A percentile compares a stretch with the other conserved stretches of the same genome.
Evolutionary conservation across 2,113 vertebrate species (phyloP).

Genomic region (Mastomys coucha): DNA sequence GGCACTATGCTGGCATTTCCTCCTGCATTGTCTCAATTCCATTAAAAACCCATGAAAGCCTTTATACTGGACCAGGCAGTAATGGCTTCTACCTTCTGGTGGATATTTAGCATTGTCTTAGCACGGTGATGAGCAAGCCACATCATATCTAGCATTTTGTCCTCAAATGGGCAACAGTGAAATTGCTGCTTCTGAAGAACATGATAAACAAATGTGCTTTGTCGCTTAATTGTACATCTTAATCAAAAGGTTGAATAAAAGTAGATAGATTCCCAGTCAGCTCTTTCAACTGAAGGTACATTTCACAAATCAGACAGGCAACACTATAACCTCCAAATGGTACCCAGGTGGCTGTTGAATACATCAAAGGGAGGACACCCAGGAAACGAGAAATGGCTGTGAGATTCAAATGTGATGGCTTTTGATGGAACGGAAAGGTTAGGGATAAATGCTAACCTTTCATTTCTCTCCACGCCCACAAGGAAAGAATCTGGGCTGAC

Average conservation of each 20-base stretch:
- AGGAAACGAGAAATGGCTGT: constrained; percentile 12
- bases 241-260: constrained; percentile 54
- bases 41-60: constrained; percentile 30
- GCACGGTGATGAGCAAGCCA: neutral
- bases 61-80: constrained; percentile 31
- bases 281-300: constrained; percentile 42
- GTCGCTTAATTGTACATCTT: constrained; percentile 58
- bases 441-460: constrained; percentile 40
- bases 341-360: constrained; percentile 52
- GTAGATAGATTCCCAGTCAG: constrained; percentile 37
- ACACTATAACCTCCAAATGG: constrained; percentile 26
- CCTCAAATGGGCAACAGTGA: neutral
- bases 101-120: neutral
- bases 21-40: constrained; percentile 23
- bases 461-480: neutral
- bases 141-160: neutral
- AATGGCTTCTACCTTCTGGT: constrained; percentile 41
- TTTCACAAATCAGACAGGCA: constrained; percentile 24
- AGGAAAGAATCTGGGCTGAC: neutral
- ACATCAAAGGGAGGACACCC: constrained; percentile 62
- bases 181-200: constrained; percentile 51
- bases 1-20: neutral
- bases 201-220: constrained; percentile 39
- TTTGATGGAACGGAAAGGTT: constrained; percentile 68
- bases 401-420: constrained; percentile 45